These are phyloP conservation scores for Eristalis intricaria DNA, from an alignment of 2,888 invertebrate species.

Conservation along the genomic window DNA sequence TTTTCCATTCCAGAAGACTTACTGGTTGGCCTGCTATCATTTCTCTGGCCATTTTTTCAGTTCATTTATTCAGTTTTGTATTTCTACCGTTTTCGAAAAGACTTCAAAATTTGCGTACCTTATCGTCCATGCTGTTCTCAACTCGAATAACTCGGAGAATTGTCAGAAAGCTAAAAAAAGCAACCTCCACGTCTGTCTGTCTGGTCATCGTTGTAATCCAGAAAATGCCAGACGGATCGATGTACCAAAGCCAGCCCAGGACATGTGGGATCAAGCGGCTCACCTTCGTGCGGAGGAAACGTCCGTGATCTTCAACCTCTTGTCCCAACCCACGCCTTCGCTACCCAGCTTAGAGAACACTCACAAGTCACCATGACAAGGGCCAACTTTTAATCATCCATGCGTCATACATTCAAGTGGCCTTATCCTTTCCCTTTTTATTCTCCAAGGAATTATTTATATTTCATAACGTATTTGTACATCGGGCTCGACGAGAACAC, in stretches of 20 bases:
- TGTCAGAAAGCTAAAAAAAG: neutral
- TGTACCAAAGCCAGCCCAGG: neutral
- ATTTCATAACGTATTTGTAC: conserved; percentile 19
- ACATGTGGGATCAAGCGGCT: neutral
- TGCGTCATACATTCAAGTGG: neutral
- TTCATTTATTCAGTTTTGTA: too few species aligned
- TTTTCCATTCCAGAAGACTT: too few species aligned
- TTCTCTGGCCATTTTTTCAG: too few species aligned
- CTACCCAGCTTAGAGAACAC: neutral
- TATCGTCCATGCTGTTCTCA: too few species aligned
- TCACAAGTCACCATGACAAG: conserved; percentile 4
- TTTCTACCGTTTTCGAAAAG: too few species aligned
- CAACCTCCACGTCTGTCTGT: neutral
- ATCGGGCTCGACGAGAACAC: neutral
- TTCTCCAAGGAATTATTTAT: conserved; percentile 7
- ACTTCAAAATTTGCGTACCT: too few species aligned
- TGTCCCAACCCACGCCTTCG: neutral
- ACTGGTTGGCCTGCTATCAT: too few species aligned
- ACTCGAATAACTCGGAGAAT: too few species aligned
- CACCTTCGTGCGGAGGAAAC: neutral
- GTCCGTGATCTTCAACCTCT: neutral
- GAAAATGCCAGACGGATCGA: neutral
- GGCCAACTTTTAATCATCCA: neutral
- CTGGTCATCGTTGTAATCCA: neutral
- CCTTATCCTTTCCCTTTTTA: neutral